Evolutionary conservation across 2,113 vertebrate species (phyloP), one percentile per base, ranked within the genome.

Genomic region (Narcine bancroftii): DNA sequence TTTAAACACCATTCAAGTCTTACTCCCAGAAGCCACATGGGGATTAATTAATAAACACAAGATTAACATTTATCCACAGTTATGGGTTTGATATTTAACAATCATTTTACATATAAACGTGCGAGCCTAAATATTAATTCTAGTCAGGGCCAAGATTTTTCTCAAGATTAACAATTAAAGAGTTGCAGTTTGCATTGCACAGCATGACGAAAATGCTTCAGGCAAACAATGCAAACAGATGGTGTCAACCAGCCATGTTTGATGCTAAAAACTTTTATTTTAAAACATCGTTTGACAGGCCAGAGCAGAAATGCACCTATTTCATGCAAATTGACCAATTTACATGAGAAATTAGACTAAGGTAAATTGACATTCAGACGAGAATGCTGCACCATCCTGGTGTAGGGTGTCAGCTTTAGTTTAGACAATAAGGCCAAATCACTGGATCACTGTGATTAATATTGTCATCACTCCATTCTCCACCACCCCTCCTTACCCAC

Each of bases 261-360:
- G 95, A 95, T 94, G 95, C 93, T 96, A 95, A 95, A 95, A 95
- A 95, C 94, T 95, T 95, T 93, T 94, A 93, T 93, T 83, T 93
- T n/a, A 96, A 95, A 94, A 95, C 96, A 93, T 94, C 96, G 95
- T 96, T n/a, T 96, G 95, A 96, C 95, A 96, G 96, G 96, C 96
- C 94, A 95, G 95, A 96, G 96, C 94, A 95, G 95, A 94, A 92
- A 95, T 94, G 95, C 94, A 95, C 94, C 94, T 93, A 95, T 95
- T 94, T 95, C 93, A 96, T 96, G 95, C 94, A 96, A 96, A 96
- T 96, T 77, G 92, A 73, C 10, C 92, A 91, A 96, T 96, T 94
- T 96, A 95, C 95, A 96, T 95, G 96, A 94, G 93, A 96, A 95
- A 96, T 96, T 93, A 93, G 93, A 92, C 93, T 93, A 94, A 47